phyloP scores from a whole-genome alignment of 2,113 vertebrate genomes.

The Gracilinanus agilis region DNA sequence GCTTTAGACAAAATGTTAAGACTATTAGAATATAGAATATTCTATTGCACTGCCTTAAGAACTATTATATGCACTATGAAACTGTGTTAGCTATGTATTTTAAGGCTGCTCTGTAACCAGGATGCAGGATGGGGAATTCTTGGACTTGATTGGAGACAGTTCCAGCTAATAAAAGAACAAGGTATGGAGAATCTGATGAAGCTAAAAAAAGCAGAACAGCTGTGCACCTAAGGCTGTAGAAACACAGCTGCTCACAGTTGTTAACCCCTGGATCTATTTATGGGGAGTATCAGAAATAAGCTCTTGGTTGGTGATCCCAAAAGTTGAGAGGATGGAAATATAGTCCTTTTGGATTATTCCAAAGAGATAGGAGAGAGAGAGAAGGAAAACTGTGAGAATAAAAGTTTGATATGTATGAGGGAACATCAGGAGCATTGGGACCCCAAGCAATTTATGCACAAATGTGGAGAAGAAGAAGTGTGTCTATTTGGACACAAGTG shows the following conservation, averaged over 20 bases:
- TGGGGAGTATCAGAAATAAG: not conserved
- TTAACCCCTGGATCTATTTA: not conserved
- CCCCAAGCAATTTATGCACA: not conserved
- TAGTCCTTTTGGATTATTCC: not conserved
- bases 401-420: not conserved
- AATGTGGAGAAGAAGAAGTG: not conserved
- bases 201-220: not conserved
- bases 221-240: not conserved
- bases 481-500: not conserved
- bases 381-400: not conserved
- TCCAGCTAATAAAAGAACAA: not conserved
- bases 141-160: not conserved
- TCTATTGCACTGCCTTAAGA: not conserved
- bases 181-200: not conserved
- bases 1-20: not conserved
- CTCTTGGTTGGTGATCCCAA: not conserved
- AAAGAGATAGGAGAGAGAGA: not conserved
- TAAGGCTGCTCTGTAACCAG: not conserved
- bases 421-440: not conserved
- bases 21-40: not conserved
- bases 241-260: conserved; percentile 1
- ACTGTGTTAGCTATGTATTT: not conserved
- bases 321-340: not conserved
- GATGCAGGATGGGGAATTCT: not conserved
- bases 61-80: not conserved